A percentile compares a stretch with the other conserved stretches of the same genome.
Conservation (phyloP, 2,113 vertebrate species). For the Cinclus cinclus region DNA sequence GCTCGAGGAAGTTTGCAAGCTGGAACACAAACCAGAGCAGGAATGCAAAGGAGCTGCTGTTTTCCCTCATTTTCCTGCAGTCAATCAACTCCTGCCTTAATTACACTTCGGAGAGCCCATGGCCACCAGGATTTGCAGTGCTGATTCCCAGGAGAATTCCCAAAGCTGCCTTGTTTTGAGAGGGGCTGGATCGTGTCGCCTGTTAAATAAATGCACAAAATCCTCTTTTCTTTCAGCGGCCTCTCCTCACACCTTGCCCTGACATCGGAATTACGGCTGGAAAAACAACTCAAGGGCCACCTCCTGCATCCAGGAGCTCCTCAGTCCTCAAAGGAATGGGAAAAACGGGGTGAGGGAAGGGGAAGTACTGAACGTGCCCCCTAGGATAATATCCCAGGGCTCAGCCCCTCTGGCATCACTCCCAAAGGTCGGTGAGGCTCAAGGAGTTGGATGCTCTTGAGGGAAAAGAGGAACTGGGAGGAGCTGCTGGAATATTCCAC, state of each 20-base stretch:
- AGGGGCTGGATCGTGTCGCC: neutral
- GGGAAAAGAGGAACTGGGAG: neutral
- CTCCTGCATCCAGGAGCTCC: neutral
- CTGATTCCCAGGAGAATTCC: slow-evolving; percentile 7
- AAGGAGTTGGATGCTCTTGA: neutral
- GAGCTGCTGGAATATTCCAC: neutral
- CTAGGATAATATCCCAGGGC: neutral
- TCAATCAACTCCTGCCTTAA: slow-evolving; percentile 61
- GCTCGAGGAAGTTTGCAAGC: neutral
- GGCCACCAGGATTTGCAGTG: neutral
- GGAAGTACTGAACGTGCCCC: neutral
- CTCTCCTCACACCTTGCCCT: slow-evolving; percentile 8
- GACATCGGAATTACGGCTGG: slow-evolving; percentile 7
- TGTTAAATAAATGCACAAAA: neutral
- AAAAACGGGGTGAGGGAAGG: neutral
- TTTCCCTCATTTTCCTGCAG: slow-evolving; percentile 46
- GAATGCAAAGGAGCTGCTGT: neutral
- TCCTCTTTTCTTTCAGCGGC: neutral
- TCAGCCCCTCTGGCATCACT: neutral
- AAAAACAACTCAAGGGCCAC: slow-evolving; percentile 6
- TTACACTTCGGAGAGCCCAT: neutral
- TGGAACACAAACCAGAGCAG: neutral
- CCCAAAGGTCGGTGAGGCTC: neutral
- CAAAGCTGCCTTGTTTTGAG: neutral
- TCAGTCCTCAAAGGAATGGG: neutral